Percentiles rank a stretch among this genome's conserved stretches.
phyloP scores from a whole-genome alignment of 2,113 vertebrate species.

The Tichodroma muraria region DNA sequence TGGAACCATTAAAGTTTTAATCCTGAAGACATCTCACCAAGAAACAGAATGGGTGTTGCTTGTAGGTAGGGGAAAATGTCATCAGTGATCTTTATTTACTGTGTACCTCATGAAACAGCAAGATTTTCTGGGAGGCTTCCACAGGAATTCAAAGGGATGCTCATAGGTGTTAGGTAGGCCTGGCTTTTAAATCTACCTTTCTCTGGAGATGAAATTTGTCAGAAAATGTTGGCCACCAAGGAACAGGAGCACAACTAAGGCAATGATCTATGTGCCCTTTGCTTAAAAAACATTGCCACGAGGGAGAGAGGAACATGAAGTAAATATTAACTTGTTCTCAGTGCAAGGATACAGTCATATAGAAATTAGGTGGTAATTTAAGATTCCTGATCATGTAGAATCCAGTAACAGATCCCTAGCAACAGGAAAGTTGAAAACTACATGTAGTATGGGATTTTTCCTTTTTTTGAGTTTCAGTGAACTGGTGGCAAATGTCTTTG shows the following conservation, averaged over 20 bases:
- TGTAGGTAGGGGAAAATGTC: not conserved
- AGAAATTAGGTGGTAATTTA: not conserved
- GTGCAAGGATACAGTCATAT: not conserved
- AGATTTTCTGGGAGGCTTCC: not conserved
- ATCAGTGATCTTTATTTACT: not conserved
- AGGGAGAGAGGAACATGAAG: not conserved
- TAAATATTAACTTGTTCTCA: not conserved
- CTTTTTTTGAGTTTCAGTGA: constrained; percentile 7
- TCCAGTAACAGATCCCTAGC: not conserved
- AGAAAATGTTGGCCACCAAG: not conserved
- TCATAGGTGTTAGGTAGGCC: not conserved
- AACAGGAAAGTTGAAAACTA: constrained; percentile 5
- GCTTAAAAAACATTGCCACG: not conserved
- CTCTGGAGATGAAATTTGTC: not conserved
- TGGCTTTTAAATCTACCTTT: not conserved
- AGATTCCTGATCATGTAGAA: not conserved
- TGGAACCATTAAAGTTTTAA: not conserved
- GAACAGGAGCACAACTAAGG: not conserved
- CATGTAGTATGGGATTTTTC: not conserved
- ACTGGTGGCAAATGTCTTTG: not conserved
- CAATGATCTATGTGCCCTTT: not conserved
- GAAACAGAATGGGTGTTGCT: not conserved
- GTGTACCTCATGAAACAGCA: not conserved
- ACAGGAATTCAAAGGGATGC: not conserved
- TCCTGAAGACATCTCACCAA: not conserved